Evolutionary conservation across 2,888 invertebrate genomes (phyloP).

Genomic region (Drosophila cognata): DNA sequence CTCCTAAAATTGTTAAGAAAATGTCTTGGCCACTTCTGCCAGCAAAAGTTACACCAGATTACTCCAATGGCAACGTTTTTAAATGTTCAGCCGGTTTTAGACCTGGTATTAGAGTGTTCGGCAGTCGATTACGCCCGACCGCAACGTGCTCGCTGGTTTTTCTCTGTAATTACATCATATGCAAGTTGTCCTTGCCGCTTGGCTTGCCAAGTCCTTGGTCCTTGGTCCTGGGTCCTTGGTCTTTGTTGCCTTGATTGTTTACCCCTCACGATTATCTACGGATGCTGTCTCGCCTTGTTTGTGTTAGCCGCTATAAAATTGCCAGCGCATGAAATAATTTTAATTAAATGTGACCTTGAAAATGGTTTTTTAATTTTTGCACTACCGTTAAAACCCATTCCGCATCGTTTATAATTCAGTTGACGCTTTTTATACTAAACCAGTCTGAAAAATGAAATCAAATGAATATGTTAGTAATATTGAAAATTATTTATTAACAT

Average conservation of each 20-base stretch:
- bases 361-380: background rate
- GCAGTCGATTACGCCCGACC: background rate
- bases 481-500: background rate
- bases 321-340: conserved; percentile 9
- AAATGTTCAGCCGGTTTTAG: too few species aligned
- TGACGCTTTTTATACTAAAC: conserved; percentile 1
- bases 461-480: conserved; percentile 5
- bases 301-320: conserved; percentile 6
- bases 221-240: conserved; percentile 3
- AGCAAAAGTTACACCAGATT: too few species aligned
- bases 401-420: background rate
- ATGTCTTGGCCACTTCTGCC: too few species aligned
- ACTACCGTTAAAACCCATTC: conserved; percentile 14
- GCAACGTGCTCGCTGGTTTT: background rate
- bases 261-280: conserved; percentile 37
- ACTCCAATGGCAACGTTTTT: too few species aligned
- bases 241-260: background rate
- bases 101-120: background rate
- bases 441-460: conserved; percentile 5
- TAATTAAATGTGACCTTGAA: conserved; percentile 27
- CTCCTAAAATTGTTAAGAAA: too few species aligned
- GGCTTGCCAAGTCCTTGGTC: conserved; percentile 34
- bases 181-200: conserved; percentile 40
- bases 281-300: conserved; percentile 22
- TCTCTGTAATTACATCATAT: conserved; percentile 45